These are phyloP conservation scores for Hemicrepidius hirtus DNA, from an alignment of 2,888 invertebrate species.

Conservation along the genomic window DNA sequence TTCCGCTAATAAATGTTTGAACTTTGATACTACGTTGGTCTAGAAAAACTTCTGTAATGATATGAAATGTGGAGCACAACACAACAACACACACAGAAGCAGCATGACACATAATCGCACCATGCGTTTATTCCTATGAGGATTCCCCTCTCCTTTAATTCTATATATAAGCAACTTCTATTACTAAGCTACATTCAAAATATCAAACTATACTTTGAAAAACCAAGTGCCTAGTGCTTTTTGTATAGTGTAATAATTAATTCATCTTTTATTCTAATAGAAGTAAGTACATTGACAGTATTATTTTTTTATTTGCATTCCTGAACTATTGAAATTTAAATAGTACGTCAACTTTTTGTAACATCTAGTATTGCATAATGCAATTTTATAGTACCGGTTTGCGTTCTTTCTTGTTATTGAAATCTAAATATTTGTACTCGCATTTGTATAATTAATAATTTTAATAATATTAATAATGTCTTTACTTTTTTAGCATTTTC, in stretches of 20 bases:
- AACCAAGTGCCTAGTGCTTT: constrained; percentile 5
- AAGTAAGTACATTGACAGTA: background rate
- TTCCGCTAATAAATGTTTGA: background rate
- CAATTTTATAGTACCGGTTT: no score
- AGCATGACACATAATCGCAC: no score
- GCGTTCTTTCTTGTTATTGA: no score
- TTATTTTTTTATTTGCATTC: no score
- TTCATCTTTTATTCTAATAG: background rate
- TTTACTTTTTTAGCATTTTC: no score
- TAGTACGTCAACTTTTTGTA: no score
- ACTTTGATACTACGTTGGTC: background rate
- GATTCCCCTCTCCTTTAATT: constrained; percentile 38
- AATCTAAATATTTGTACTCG: no score
- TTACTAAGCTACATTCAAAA: constrained; percentile 11
- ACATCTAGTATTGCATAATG: no score
- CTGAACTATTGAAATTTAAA: no score
- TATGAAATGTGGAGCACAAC: constrained; percentile 2
- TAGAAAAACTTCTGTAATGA: constrained; percentile 9
- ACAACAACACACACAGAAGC: background rate
- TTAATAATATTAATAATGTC: no score
- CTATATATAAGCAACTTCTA: constrained; percentile 36
- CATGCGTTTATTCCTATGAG: no score
- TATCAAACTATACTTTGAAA: constrained; percentile 1
- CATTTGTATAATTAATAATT: no score
- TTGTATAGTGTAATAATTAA: constrained; percentile 1